Evolutionary conservation across 1,140 invertebrate species (phyloP).

Genomic region (Elymnias hypermnestra): DNA sequence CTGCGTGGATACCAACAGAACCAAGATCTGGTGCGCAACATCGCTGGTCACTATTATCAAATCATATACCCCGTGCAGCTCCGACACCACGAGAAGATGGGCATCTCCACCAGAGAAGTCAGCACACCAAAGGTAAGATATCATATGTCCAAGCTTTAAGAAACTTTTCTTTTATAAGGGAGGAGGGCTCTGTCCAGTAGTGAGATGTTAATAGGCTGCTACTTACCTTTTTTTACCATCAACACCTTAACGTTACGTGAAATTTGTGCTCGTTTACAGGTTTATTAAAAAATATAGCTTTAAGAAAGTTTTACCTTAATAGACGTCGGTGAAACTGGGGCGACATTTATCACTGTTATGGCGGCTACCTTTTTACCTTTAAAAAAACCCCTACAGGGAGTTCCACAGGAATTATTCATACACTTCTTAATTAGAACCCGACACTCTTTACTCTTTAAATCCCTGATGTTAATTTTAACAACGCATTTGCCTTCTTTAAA

Average conservation of each 20-base stretch:
- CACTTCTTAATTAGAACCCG: conserved; percentile 18
- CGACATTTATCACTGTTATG: conserved; percentile 35
- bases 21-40: conserved; percentile 92
- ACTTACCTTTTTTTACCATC: no score
- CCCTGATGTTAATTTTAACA: no score
- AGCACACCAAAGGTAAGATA: conserved; percentile 86
- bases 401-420: conserved; percentile 21
- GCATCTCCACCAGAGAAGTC: conserved; percentile 92
- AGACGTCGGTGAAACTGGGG: conserved; percentile 29
- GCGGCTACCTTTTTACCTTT: conserved; percentile 15
- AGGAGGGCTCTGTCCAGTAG: no score
- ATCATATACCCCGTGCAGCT: conserved; percentile 96
- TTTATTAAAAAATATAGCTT: no score
- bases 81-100: conserved; percentile 95
- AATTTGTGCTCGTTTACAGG: no score
- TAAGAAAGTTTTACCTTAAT: conserved; percentile 30
- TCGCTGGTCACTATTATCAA: conserved; percentile 93
- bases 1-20: conserved; percentile 93
- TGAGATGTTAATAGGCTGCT: no score
- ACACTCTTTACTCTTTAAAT: no score
- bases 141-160: no score
- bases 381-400: conserved; percentile 1
- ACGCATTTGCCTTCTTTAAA: no score
- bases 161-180: no score
- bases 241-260: no score